Evolutionary conservation across 2,797 vertebrate genomes (phyloP).

Genomic region (Brachyalestes nurse): DNA sequence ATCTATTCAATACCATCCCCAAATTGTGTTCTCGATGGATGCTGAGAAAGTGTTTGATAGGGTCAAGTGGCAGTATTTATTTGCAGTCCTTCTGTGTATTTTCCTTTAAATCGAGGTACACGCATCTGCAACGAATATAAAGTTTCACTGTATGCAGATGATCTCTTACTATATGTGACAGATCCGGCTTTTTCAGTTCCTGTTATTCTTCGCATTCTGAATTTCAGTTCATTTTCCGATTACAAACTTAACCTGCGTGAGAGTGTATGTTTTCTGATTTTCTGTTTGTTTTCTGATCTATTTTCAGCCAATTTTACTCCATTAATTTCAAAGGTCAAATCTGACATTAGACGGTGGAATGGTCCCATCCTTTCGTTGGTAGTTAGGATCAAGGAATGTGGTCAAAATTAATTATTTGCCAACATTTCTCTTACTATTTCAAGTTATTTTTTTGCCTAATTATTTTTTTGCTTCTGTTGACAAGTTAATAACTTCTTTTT

Average conservation of each 20-base stretch:
- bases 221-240: conserved; percentile 21
- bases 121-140: not conserved
- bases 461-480: not conserved
- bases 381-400: conserved; percentile 14
- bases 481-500: conserved; percentile 10
- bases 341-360: conserved; percentile 11
- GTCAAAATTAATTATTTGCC: conserved; percentile 34
- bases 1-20: too few relatives aligned
- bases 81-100: too few relatives aligned
- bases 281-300: not conserved
- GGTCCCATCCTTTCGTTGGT: conserved; percentile 21
- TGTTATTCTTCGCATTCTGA: conserved; percentile 17
- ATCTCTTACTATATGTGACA: conserved; percentile 25
- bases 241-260: conserved; percentile 29
- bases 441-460: not conserved
- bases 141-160: conserved; percentile 14
- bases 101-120: too few relatives aligned
- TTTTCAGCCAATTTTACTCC: conserved; percentile 22
- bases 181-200: not conserved
- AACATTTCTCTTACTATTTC: conserved; percentile 32
- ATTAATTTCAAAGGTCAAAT: conserved; percentile 9
- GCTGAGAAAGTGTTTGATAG: too few relatives aligned
- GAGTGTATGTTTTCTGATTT: conserved; percentile 16
- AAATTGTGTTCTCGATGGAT: too few relatives aligned
- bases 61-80: too few relatives aligned